phyloP scores from a whole-genome alignment of 2,113 vertebrate species.

The Oreochromis aureus region DNA sequence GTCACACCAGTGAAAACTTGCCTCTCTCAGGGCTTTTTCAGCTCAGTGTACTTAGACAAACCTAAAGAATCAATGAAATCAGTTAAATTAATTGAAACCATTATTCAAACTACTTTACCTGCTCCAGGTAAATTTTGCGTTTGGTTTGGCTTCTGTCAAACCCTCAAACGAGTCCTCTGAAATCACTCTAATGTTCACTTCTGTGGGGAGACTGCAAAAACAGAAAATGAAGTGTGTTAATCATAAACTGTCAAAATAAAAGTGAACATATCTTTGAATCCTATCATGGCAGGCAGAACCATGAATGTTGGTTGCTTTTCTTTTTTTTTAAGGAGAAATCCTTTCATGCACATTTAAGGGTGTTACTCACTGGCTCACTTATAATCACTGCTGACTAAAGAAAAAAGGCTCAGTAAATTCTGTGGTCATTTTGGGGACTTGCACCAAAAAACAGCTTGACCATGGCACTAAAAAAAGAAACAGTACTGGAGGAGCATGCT shows the following conservation, averaged over 20 bases:
- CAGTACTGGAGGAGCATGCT: background rate
- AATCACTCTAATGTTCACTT: background rate
- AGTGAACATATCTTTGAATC: background rate
- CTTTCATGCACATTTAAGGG: background rate
- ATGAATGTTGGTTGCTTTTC: background rate
- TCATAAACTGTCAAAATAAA: background rate
- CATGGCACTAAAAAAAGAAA: background rate
- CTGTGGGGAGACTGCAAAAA: slow-evolving; percentile 29
- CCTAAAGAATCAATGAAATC: background rate
- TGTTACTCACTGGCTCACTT: background rate
- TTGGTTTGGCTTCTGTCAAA: background rate
- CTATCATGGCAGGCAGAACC: background rate
- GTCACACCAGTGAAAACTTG: background rate
- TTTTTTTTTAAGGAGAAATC: background rate
- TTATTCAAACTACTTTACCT: background rate
- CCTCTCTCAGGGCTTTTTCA: background rate
- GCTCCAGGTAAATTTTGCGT: background rate
- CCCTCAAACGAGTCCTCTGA: background rate
- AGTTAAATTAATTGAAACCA: background rate
- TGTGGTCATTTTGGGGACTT: no score
- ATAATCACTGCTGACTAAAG: background rate
- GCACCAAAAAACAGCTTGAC: background rate
- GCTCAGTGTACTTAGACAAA: background rate
- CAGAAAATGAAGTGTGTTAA: background rate
- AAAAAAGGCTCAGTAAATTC: background rate